Percentiles rank a stretch among this genome's conserved stretches.
Conservation (phyloP, 2,888 invertebrate genomes). For the Sinopyrophorus schimmeli region DNA sequence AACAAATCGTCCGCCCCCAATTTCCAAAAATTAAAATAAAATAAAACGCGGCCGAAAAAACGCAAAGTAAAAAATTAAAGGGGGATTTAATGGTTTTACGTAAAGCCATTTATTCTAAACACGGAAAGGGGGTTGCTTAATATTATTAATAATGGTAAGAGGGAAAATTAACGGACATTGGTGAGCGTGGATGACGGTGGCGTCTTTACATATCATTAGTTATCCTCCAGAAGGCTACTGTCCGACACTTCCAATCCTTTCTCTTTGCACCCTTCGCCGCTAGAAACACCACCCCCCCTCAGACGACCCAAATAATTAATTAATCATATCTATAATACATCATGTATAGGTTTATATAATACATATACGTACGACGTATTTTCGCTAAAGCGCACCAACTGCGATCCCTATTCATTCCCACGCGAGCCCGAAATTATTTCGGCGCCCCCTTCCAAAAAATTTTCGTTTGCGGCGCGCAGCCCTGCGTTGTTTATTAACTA, state of each 20-base stretch:
- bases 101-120: slow-evolving; percentile 18
- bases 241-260: slow-evolving; percentile 37
- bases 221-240: slow-evolving; percentile 50
- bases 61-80: too few relatives aligned
- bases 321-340: slow-evolving; percentile 51
- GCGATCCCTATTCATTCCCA: slow-evolving; percentile 15
- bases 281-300: slow-evolving; percentile 36
- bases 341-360: slow-evolving; percentile 48
- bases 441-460: too few relatives aligned
- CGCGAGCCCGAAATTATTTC: too few relatives aligned
- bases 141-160: slow-evolving; percentile 45
- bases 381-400: slow-evolving; percentile 12
- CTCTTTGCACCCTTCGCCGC: slow-evolving; percentile 36
- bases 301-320: slow-evolving; percentile 44
- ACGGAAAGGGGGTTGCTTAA: slow-evolving; percentile 35
- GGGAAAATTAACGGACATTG: slow-evolving; percentile 41
- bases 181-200: slow-evolving; percentile 41
- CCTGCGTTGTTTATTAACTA: too few relatives aligned
- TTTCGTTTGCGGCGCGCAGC: too few relatives aligned
- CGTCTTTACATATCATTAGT: slow-evolving; percentile 56
- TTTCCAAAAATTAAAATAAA: too few relatives aligned
- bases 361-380: slow-evolving; percentile 30
- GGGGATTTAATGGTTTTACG: slow-evolving; percentile 2
- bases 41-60: too few relatives aligned
- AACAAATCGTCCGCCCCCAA: too few relatives aligned